These are phyloP conservation scores for Sylvilagus bachmani DNA, from an alignment of 2,113 vertebrate species.

Conservation along the genomic window DNA sequence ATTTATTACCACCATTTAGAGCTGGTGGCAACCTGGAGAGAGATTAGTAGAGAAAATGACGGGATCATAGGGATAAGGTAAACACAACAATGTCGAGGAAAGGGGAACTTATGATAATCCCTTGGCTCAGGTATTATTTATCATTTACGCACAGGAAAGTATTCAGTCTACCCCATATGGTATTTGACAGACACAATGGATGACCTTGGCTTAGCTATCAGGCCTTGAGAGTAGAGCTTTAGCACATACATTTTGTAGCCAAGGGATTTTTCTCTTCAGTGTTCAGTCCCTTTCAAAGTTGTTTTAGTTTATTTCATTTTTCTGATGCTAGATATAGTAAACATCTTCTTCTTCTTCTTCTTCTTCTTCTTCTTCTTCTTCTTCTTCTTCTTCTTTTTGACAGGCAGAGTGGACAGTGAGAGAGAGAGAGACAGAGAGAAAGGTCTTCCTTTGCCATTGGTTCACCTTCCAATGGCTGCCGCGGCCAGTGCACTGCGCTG, in stretches of 20 bases:
- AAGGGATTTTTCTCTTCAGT: neutral
- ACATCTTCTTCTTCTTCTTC: constrained; percentile 43
- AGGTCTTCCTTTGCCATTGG: too few species aligned
- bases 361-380: constrained; percentile 47
- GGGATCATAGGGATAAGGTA: constrained; percentile 10
- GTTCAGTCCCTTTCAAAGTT: neutral
- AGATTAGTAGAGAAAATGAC: constrained; percentile 13
- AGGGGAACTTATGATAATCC: constrained; percentile 14
- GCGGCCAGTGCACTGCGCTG: too few species aligned
- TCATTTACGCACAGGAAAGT: constrained; percentile 51
- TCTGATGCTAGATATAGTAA: constrained; percentile 20
- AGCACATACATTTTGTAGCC: constrained; percentile 48
- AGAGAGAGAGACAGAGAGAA: too few species aligned
- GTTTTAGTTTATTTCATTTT: constrained; percentile 46
- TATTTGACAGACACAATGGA: constrained; percentile 53
- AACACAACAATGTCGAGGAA: constrained; percentile 41
- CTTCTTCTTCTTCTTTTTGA: constrained; percentile 46
- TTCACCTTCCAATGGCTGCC: too few species aligned
- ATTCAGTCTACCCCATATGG: constrained; percentile 12
- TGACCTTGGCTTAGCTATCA: constrained; percentile 10
- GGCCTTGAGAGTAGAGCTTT: constrained; percentile 48
- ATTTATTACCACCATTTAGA: constrained; percentile 61
- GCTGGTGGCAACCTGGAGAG: neutral
- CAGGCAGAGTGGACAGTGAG: too few species aligned
- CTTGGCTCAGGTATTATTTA: constrained; percentile 36